Evolutionary conservation across 2,888 invertebrate species (phyloP), one percentile per base, ranked within the genome.

Genomic region (Trilocha varians): DNA sequence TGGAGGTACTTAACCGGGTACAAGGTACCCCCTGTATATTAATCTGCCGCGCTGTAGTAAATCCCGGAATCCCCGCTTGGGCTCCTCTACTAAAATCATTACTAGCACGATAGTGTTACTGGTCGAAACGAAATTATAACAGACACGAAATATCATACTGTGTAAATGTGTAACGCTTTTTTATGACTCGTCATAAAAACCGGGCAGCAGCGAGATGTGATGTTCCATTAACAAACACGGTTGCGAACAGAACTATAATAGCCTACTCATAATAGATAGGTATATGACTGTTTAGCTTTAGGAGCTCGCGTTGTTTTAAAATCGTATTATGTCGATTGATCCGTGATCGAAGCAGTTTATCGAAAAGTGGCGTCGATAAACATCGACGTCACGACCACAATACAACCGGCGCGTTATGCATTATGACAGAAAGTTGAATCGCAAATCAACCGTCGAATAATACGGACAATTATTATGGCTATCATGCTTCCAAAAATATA

Each of bases 351-450:
- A 6, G 15, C 25, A 32, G 34, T 39, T 39, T 35, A 34, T 35
- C 16, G 42, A 34, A 15, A 38, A 35, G 34, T 42, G 13, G 13
- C 16, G 38, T 11, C 38, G 38, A 32, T 42, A 32, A 32, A 38
- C 34, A 38, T 42, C 38, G 35, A 36, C 14, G 34, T 42, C 42
- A 42, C 42, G 42, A 42, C 42, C 34, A 37, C 34, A 32, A 16
- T 34, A 34, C 38, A 38, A 42, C 13, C 32, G n/a, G 6, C 11
- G 25, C 25, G 25, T 25, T 18, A 25, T 25, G 25, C 25, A 6
- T 5, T 25, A 3, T 5, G 25, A 25, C 25, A 34, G 6, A 14
- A n/a, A 15, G 9, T 34, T 34, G 9, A 15, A 6, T 3, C 6
- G 8, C 34, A 34, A 34, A 13, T 14, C 15, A 9, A 34, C 13